Evolutionary conservation across 2,888 invertebrate species (phyloP).

Genomic region (Osmoderma eremita): DNA sequence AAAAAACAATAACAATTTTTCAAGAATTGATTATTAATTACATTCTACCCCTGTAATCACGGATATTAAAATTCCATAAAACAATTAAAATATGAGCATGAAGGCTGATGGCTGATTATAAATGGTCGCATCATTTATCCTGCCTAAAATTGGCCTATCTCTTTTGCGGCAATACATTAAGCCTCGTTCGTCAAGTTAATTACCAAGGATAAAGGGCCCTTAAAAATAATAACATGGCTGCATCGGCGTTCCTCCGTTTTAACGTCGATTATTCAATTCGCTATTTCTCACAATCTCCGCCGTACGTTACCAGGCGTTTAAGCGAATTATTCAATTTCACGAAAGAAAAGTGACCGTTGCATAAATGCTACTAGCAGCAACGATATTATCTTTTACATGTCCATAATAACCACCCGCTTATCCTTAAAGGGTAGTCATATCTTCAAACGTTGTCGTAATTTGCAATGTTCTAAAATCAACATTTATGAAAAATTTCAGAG

Average conservation of each 20-base stretch:
- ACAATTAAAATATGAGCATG: constrained; percentile 8
- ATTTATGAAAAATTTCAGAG: no score
- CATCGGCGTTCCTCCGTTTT: not conserved
- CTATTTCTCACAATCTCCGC: not conserved
- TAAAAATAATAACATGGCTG: constrained; percentile 16
- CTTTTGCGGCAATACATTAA: constrained; percentile 20
- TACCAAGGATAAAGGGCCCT: constrained; percentile 11
- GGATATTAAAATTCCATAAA: constrained; percentile 15
- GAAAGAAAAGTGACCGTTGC: not conserved
- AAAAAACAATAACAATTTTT: no score
- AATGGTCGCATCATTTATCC: not conserved
- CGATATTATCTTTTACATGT: no score
- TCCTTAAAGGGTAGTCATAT: no score
- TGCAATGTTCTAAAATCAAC: no score
- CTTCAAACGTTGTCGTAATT: no score
- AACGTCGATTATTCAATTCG: constrained; percentile 7
- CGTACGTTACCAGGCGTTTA: not conserved
- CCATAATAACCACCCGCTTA: no score
- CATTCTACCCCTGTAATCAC: not conserved
- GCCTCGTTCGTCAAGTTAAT: constrained; percentile 29
- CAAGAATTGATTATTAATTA: not conserved
- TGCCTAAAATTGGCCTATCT: not conserved
- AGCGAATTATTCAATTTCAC: not conserved
- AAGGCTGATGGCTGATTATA: constrained; percentile 10
- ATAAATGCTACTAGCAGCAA: no score